phyloP scores from a whole-genome alignment of 2,797 vertebrate genomes.

The Allobates femoralis region DNA sequence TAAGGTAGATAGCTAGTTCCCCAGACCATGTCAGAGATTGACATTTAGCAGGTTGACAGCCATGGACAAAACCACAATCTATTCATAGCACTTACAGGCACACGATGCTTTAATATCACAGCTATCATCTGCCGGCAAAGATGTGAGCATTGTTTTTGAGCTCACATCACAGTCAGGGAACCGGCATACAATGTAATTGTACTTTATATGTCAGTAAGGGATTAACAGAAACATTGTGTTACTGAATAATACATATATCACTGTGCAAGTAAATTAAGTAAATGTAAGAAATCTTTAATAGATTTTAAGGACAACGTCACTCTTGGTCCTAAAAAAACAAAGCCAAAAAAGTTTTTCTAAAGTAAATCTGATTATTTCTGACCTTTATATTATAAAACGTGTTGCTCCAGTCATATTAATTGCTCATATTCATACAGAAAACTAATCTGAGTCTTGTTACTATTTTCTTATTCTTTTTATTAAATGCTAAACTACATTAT shows the following conservation, averaged over 20 bases:
- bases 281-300: background rate
- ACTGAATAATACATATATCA: background rate
- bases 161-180: too few relatives aligned
- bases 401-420: background rate
- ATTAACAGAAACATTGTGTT: too few relatives aligned
- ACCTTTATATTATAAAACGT: background rate
- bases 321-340: background rate
- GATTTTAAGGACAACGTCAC: background rate
- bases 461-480: slow-evolving; percentile 26
- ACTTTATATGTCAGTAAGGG: too few relatives aligned
- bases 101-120: too few relatives aligned
- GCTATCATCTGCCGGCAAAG: too few relatives aligned
- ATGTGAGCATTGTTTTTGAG: too few relatives aligned
- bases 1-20: too few relatives aligned
- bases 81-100: too few relatives aligned
- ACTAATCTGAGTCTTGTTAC: slow-evolving; percentile 19
- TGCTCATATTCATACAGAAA: background rate
- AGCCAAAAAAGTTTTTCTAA: background rate
- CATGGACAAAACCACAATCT: too few relatives aligned
- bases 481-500: slow-evolving; percentile 28
- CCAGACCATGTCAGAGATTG: too few relatives aligned
- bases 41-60: too few relatives aligned
- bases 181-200: too few relatives aligned
- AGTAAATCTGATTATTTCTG: background rate
- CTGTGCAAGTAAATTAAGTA: background rate